A percentile compares a stretch with the other conserved stretches of the same genome.
Conservation (phyloP, 2,888 invertebrate species). For the Mylabris sibirica region DNA sequence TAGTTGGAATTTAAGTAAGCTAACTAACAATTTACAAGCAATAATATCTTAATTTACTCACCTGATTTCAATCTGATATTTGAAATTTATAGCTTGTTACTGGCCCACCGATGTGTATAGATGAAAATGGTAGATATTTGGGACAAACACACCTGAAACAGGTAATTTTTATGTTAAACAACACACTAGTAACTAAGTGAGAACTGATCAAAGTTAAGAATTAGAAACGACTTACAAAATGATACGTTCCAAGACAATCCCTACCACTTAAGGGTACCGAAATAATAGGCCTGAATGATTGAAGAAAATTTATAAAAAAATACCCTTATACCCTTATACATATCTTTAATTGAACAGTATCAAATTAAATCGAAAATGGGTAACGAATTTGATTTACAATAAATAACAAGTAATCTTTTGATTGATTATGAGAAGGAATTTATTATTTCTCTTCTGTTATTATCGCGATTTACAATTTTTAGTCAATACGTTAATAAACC, state of each 20-base stretch:
- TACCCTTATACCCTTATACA: no score
- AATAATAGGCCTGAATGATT: no score
- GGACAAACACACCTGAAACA: background rate
- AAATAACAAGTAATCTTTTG: no score
- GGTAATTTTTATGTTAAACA: background rate
- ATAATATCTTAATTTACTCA: constrained; percentile 11
- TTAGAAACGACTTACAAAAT: background rate
- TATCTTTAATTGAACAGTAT: no score
- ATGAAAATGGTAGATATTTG: background rate
- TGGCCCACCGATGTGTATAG: background rate
- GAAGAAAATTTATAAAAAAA: no score
- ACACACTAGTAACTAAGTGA: background rate
- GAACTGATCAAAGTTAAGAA: background rate
- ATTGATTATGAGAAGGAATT: no score
- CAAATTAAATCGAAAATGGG: no score
- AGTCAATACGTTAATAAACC: no score
- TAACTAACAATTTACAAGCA: constrained; percentile 11
- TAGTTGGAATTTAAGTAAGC: background rate
- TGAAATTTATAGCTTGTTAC: background rate
- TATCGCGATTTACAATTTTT: no score
- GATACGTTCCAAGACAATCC: background rate
- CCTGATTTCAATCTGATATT: constrained; percentile 15
- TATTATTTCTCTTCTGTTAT: no score
- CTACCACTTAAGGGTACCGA: no score
- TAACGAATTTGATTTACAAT: no score